A percentile compares a stretch with the other conserved stretches of the same genome.
Conservation (phyloP, 2,888 invertebrate genomes). For the Euplagia quadripunctaria region DNA sequence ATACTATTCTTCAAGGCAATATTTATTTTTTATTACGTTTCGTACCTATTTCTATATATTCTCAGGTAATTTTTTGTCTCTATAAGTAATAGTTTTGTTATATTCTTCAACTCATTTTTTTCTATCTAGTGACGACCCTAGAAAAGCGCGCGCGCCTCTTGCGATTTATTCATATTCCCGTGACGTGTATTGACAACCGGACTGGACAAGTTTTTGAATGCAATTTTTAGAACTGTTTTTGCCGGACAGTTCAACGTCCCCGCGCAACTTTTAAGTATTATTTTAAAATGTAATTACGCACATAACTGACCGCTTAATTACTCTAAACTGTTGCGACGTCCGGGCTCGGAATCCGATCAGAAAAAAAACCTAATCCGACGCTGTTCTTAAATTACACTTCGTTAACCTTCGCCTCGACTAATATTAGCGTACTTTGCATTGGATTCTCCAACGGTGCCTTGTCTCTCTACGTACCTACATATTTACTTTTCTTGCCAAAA, state of each 20-base stretch:
- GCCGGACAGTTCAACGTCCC: slow-evolving; percentile 71
- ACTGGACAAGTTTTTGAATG: slow-evolving; percentile 67
- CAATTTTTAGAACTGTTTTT: slow-evolving; percentile 72
- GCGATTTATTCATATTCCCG: slow-evolving; percentile 83
- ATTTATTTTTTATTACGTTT: neutral
- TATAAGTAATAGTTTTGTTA: neutral
- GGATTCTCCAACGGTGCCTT: slow-evolving; percentile 55
- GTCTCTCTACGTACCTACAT: slow-evolving; percentile 70
- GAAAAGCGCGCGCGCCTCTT: slow-evolving; percentile 62
- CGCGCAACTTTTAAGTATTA: slow-evolving; percentile 67
- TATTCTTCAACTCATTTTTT: neutral
- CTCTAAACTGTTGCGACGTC: slow-evolving; percentile 75
- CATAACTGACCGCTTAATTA: slow-evolving; percentile 82
- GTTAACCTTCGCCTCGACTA: slow-evolving; percentile 68
- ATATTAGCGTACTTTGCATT: slow-evolving; percentile 62
- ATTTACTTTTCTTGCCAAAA: slow-evolving; percentile 74
- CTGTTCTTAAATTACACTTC: slow-evolving; percentile 73
- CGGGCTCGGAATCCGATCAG: slow-evolving; percentile 65
- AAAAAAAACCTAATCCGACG: slow-evolving; percentile 76
- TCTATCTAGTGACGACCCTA: slow-evolving; percentile 53
- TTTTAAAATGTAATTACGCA: slow-evolving; percentile 82
- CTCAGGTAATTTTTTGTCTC: neutral
- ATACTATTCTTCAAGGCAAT: neutral
- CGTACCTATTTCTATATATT: neutral
- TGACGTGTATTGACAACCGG: slow-evolving; percentile 82